Evolutionary conservation across 2,113 vertebrate species (phyloP).

Genomic region (Pollimyrus isidori): DNA sequence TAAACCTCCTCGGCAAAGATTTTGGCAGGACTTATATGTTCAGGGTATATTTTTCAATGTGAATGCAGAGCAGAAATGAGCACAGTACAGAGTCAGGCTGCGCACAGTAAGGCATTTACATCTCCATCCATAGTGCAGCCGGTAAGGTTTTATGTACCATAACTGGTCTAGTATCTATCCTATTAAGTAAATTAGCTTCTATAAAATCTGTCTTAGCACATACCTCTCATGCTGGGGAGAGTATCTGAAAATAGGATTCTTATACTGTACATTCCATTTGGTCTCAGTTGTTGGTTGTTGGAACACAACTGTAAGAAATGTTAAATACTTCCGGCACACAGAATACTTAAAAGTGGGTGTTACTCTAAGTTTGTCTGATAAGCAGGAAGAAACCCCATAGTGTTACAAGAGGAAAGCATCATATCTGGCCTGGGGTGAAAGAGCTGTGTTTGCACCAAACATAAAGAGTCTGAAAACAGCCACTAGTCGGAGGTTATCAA

Average conservation of each 20-base stretch:
- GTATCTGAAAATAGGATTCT: not conserved
- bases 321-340: not conserved
- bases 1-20: not conserved
- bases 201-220: not conserved
- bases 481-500: not conserved
- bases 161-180: not conserved
- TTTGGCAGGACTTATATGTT: not conserved
- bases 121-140: not conserved
- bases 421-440: not conserved
- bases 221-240: not conserved
- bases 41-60: not conserved
- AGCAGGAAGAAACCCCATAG: not conserved
- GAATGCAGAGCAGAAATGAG: not conserved
- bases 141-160: not conserved
- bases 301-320: not conserved
- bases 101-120: not conserved
- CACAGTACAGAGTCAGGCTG: not conserved
- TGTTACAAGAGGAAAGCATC: not conserved
- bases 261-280: not conserved
- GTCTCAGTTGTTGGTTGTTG: not conserved
- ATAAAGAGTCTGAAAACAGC: not conserved
- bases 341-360: not conserved
- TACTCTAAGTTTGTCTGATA: not conserved
- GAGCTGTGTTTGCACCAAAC: not conserved
- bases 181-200: not conserved